Base-by-base conservation (phyloP, 2,113 vertebrate genomes). In the Heterochromis multidens region DNA sequence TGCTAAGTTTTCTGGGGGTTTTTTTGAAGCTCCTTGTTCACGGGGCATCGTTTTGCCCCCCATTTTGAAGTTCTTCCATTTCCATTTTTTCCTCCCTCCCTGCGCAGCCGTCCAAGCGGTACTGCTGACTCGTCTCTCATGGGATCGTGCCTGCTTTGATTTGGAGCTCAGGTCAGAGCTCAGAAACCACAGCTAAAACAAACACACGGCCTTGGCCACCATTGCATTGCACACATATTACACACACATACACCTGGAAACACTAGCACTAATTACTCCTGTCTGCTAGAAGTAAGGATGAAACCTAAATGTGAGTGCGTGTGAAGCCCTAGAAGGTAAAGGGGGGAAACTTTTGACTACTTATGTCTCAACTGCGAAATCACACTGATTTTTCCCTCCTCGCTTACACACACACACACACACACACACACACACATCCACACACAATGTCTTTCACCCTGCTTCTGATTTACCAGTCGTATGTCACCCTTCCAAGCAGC, bases 141-240 rank as follows among this genome's bases (percentile, higher is more conserved):
- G 90, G 94, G 95, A 95, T 86, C 33, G 52, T 8, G 80, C 83
- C 87, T 91, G 90, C 93, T 96, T 95, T 94, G 95, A 96, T 95
- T 95, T 86, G 77, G 65, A 83, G 91, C 92, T 95, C 80, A 93
- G 93, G 93, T 92, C 76, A 79, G 40, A 60, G 89, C 92, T 96
- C 87, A 95, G 95, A 95, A 95, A 95, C 93, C 82, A 79, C 93
- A 94, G 94, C 95, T 95, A 94, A 95, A 95, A 94, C 86, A 96
- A 95, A 96, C 94, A 95, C 87, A 59, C 59, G 59, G 76, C 67
- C 2, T 72, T 59, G 77, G 88, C 84, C 85, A 88, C 89, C 80
- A 74, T 79, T 58, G n/a, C 82, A 57, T 16, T 81, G 54, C 77
- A 77, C 82, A 74, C 87, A 43, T 62, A 81, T 72, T 49, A 57